Base-by-base conservation (phyloP, 2,797 vertebrate species). In the Parauchenoglanis punctatus region DNA sequence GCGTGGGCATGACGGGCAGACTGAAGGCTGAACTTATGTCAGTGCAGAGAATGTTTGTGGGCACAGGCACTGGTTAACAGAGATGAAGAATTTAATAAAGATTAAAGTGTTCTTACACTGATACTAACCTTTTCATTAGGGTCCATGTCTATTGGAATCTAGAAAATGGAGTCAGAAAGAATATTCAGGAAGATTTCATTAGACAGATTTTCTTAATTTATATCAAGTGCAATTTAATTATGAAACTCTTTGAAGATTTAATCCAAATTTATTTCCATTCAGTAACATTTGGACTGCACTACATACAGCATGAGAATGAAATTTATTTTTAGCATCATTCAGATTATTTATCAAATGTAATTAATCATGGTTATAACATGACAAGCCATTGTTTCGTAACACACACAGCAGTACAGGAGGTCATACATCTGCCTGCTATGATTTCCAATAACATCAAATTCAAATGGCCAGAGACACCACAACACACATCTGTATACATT, bases 361-460 rank as follows among this genome's bases (percentile, higher is more conserved):
- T 65, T 46, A 18, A 65, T 65, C 59, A 56, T 4, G 40, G 12
- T 85, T 87, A 76, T 15, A 44, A 81, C n/a, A 81, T 3, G 18
- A 52, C 12, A 67, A 83, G 63, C 61, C 56, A 78, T 72, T 13
- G 77, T 83, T 90, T 87, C 81, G 89, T 56, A 78, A 70, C 84
- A 87, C 81, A 83, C 83, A 80, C 86, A 91, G 54, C 68, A 86
- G 67, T 84, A 82, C 76, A 91, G 70, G 75, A 85, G 73, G 13
- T 83, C 40, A 82, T 28, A 87, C 28, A 87, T 85, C 78, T 81
- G 84, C 40, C 56, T 35, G 18, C 70, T 59, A 72, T 56, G 28
- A 70, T 61, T 68, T 70, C 63, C 31, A 78, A 54, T 59, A 40
- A 31, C 68, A 67, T 28, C 4, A 73, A 40, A 59, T 82, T 59